A percentile compares a stretch with the other conserved stretches of the same genome.
Evolutionary conservation across 2,888 invertebrate species (phyloP).

Genomic region (Prosapia bicincta): DNA sequence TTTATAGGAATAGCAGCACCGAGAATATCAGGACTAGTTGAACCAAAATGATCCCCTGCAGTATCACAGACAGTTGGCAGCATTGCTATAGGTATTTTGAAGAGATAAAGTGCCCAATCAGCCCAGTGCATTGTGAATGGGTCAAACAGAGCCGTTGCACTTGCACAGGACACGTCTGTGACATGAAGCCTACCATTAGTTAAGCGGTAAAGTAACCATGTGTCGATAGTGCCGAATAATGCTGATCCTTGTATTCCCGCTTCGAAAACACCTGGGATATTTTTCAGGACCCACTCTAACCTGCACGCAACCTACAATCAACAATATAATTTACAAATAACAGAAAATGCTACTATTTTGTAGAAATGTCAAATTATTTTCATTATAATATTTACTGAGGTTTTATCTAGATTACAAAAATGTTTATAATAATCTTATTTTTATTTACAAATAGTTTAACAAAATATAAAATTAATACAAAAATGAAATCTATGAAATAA

Average conservation of each 20-base stretch:
- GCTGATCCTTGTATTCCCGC: constrained; percentile 62
- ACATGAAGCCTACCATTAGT: constrained; percentile 59
- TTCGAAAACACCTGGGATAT: constrained; percentile 63
- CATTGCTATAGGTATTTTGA: constrained; percentile 69
- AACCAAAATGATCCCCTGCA: constrained; percentile 68
- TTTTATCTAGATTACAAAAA: no score
- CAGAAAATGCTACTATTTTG: no score
- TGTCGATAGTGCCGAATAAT: constrained; percentile 85
- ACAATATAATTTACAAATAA: no score
- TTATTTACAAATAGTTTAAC: no score
- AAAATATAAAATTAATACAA: no score
- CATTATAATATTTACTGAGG: no score
- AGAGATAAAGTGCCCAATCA: constrained; percentile 61
- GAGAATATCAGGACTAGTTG: constrained; percentile 62
- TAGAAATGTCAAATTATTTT: no score
- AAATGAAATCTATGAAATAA: no score
- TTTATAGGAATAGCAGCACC: constrained; percentile 74
- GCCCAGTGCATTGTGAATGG: constrained; percentile 90
- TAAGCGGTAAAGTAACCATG: constrained; percentile 83
- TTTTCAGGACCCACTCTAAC: constrained; percentile 73
- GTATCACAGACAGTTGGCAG: constrained; percentile 81
- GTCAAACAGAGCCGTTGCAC: constrained; percentile 90
- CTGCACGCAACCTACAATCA: constrained; percentile 66
- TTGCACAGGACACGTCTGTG: constrained; percentile 87
- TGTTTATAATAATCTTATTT: no score